Evolutionary conservation across 1,140 invertebrate species (phyloP), one percentile per base, ranked within the genome.

Genomic region (Chrysoperla carnea): DNA sequence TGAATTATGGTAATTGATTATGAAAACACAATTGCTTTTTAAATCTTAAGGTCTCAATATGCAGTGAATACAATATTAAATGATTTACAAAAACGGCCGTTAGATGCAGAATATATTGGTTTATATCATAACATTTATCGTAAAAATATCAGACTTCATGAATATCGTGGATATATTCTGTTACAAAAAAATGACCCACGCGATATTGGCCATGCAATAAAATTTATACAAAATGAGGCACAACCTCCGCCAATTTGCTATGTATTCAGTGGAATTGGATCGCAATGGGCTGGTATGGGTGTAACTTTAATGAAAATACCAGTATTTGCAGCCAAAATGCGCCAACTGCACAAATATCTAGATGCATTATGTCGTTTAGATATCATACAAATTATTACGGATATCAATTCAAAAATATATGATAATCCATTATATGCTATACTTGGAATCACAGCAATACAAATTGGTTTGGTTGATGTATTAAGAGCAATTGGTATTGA

Each of bases 401-500:
- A 67, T 27, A 64, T 62, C 2, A 65, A 75, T 46, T 66, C 70
- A n/a, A 59, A 58, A 11, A 69, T 65, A 1, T 70, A 73, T 50
- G 67, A 77, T 12, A 66, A 74, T 47, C 72, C 73, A 15, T 46
- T 78, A 7, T 65, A 80, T 48, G 72, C 73, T 1, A 82, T 85
- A 56, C 68, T 85, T 36, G 71, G 71, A 28, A 84, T 84, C 49
- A 73, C 79, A 40, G 75, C 82, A 23, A 70, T 86, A 40, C 85
- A 76, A 63, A 75, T 90, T 48, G 84, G 77, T 23, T 55, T 91
- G 1, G 75, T 84, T 2, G 82, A 89, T 57, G 46, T 84, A 6
- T 57, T 92, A 1, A 62, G 52, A 7, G 57, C 58, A 4, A 37
- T 86, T 27, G 75, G 73, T 11, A 67, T 91, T 6, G 53, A 63